phyloP scores from a whole-genome alignment of 2,888 invertebrate genomes.

The Meandrusa payeni region DNA sequence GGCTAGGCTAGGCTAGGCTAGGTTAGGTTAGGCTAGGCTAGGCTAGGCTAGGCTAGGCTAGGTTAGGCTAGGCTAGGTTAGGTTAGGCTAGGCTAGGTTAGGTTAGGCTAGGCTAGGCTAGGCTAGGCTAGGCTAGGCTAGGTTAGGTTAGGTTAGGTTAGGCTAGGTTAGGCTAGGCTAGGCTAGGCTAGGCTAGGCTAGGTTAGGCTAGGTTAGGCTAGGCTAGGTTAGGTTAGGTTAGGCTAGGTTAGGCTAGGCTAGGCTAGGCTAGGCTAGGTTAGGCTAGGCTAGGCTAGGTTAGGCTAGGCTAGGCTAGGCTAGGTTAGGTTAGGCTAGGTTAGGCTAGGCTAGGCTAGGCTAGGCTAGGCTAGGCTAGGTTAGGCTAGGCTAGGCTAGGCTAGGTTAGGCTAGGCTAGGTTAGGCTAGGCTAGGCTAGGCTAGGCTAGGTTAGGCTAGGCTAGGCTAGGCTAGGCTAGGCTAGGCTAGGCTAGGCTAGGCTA shows the following conservation, averaged over 20 bases:
- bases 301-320: slow-evolving; percentile 25
- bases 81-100: slow-evolving; percentile 20
- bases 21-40: slow-evolving; percentile 30
- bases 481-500: slow-evolving; percentile 22
- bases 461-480: not conserved
- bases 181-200: slow-evolving; percentile 18
- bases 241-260: slow-evolving; percentile 21
- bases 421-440: slow-evolving; percentile 6
- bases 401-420: slow-evolving; percentile 6
- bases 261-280: slow-evolving; percentile 26
- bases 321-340: slow-evolving; percentile 25
- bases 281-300: slow-evolving; percentile 21
- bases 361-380: slow-evolving; percentile 23
- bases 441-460: slow-evolving; percentile 4
- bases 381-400: slow-evolving; percentile 24
- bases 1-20: slow-evolving; percentile 28
- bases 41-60: slow-evolving; percentile 28
- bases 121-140: slow-evolving; percentile 22
- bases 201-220: slow-evolving; percentile 19
- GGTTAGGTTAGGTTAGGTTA: slow-evolving; percentile 21
- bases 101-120: slow-evolving; percentile 22
- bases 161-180: slow-evolving; percentile 22
- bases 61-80: slow-evolving; percentile 21
- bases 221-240: slow-evolving; percentile 20
- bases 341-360: slow-evolving; percentile 17